Evolutionary conservation across 2,113 vertebrate species (phyloP).

Genomic region (Semicossyphus pulcher): DNA sequence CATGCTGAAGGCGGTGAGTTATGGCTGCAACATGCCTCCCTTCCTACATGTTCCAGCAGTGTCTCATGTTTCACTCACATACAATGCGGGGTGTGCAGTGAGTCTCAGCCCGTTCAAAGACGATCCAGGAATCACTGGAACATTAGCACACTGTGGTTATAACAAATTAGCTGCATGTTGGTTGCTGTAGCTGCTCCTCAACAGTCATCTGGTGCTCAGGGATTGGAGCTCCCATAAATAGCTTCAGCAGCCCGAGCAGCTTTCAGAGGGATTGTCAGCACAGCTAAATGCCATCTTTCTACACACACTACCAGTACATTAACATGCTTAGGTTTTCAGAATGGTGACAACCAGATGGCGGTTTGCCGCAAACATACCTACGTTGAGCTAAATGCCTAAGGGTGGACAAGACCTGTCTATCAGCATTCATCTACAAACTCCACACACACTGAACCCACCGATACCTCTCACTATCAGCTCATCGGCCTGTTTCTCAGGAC

Average conservation of each 20-base stretch:
- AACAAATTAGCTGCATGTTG: constrained; percentile 27
- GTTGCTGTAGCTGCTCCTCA: constrained; percentile 15
- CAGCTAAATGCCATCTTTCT: constrained; percentile 42
- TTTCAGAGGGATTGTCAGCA: constrained; percentile 42
- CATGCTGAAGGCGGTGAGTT: constrained; percentile 55
- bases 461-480: not conserved
- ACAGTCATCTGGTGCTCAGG: constrained; percentile 31
- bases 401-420: constrained; percentile 50
- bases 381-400: constrained; percentile 34
- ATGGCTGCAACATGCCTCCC: constrained; percentile 55
- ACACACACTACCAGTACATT: constrained; percentile 21
- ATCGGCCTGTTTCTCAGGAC: not conserved
- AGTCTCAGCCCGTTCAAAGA: constrained; percentile 22
- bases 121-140: constrained; percentile 21
- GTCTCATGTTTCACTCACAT: constrained; percentile 49
- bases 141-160: constrained; percentile 19
- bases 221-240: constrained; percentile 47
- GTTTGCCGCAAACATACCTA: constrained; percentile 47
- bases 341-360: constrained; percentile 59
- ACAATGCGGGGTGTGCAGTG: not conserved
- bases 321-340: constrained; percentile 37
- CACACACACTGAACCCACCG: not conserved
- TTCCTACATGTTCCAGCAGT: constrained; percentile 47
- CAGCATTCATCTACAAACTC: constrained; percentile 42
- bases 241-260: constrained; percentile 24